Percentiles rank a stretch among this genome's conserved stretches.
Conservation (phyloP, 2,797 vertebrate species). For the Masticophis lateralis region DNA sequence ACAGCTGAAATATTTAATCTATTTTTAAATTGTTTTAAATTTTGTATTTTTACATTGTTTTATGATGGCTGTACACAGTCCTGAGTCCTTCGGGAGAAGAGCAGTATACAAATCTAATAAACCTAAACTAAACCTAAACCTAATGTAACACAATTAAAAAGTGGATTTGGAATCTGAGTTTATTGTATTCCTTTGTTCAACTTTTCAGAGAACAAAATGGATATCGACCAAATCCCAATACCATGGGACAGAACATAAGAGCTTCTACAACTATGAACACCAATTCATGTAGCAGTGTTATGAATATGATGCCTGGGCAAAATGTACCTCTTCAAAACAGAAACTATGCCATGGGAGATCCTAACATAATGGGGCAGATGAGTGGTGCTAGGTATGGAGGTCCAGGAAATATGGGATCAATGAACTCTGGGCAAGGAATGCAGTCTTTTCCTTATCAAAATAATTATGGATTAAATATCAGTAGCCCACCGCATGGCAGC, state of each 20-base stretch:
- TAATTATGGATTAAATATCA: slow-evolving; percentile 85
- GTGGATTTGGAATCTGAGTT: neutral
- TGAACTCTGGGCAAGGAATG: slow-evolving; percentile 76
- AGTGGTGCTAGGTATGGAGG: slow-evolving; percentile 75
- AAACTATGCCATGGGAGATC: slow-evolving; percentile 80
- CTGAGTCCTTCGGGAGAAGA: no score
- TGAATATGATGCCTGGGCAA: slow-evolving; percentile 80
- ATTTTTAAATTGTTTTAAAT: no score
- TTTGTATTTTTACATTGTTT: no score
- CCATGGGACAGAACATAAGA: slow-evolving; percentile 76
- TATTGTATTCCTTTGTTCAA: neutral
- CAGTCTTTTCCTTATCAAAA: slow-evolving; percentile 83
- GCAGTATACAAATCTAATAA: no score
- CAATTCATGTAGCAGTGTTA: slow-evolving; percentile 79
- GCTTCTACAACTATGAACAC: slow-evolving; percentile 76
- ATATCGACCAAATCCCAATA: slow-evolving; percentile 82
- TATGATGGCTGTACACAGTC: no score
- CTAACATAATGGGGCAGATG: slow-evolving; percentile 80
- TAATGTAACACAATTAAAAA: neutral
- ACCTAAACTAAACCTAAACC: no score
- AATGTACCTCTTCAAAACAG: slow-evolving; percentile 78
- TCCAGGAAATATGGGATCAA: slow-evolving; percentile 67
- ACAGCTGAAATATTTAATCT: no score
- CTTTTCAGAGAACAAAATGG: slow-evolving; percentile 87
- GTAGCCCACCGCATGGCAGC: slow-evolving; percentile 87